phyloP scores from a whole-genome alignment of 2,797 vertebrate species.

The Gambusia yucatana region DNA sequence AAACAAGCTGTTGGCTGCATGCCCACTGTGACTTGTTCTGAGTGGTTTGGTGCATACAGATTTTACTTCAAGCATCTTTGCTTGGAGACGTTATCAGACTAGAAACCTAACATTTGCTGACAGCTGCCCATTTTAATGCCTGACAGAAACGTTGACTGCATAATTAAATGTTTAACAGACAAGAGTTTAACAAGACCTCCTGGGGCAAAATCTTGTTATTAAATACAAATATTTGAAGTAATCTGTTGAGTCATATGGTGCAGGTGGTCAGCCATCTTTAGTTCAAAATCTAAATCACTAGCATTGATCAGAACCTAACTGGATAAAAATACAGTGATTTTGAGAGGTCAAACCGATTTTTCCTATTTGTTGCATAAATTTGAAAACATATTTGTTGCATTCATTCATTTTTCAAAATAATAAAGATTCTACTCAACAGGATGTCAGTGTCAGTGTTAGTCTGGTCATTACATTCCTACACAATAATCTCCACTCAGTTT shows the following conservation, averaged over 20 bases:
- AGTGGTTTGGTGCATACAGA: conserved; percentile 26
- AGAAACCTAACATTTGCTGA: conserved; percentile 9
- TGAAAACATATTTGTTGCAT: not conserved
- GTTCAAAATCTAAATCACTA: not conserved
- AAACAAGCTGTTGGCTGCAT: conserved; percentile 43
- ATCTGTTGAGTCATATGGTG: not conserved
- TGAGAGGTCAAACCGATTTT: not conserved
- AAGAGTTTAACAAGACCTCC: not conserved
- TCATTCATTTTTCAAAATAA: not conserved
- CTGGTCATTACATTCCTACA: too few relatives aligned
- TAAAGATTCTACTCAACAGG: not conserved
- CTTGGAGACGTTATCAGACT: conserved; percentile 37
- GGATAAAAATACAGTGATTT: not conserved
- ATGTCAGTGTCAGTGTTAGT: not conserved
- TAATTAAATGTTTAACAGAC: not conserved
- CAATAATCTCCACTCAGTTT: too few relatives aligned
- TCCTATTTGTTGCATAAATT: not conserved
- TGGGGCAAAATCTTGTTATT: not conserved
- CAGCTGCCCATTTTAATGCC: not conserved
- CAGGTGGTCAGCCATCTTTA: not conserved
- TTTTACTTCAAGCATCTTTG: conserved; percentile 41
- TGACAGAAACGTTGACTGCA: not conserved
- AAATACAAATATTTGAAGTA: not conserved
- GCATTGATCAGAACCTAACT: not conserved
- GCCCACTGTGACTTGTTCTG: conserved; percentile 27